Base-by-base conservation (phyloP, 2,113 vertebrate species). In the Rhea pennata region DNA sequence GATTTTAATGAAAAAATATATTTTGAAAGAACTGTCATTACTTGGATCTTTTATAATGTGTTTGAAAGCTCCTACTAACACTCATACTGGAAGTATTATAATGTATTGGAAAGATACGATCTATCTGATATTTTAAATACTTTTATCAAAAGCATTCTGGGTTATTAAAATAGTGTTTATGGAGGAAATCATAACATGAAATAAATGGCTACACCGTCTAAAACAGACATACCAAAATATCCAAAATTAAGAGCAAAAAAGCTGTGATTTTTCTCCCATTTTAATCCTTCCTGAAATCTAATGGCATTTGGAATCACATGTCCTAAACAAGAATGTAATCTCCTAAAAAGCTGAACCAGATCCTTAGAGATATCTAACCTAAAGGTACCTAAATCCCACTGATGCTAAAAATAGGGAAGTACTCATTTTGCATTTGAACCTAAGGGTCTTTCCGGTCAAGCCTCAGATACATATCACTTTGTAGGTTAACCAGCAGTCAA, bases 1-100 rank as follows among this genome's bases (percentile, higher is more conserved):
- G 26, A 59, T 88, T 95, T 90, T 88, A 94, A 92, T 95, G 61
- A 91, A 83, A 79, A 84, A 48, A 11, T 24, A 24, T 83, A 46
- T 74, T 96, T 84, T 89, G 66, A 87, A 74, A 92, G 39, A 74
- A 51, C 56, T 95, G 54, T 92, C 87, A 87, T 92, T 87, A 67
- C 64, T 89, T 59, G 20, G 24, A 50, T 90, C 50, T 88, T 92
- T 94, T 76, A 50, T 50, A 76, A 15, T 46, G 61, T 73, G 26
- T 84, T 84, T 94, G 61, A 90, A 88, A 91, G 15, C 39, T 86
- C 84, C 82, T 90, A 31, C 29, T 72, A 81, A 36, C 12, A 50
- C 44, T 94, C 15, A n/a, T 26, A 20, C 11, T 87, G 24, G 42
- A 90, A 84, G 42, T 59, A 69, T 84, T 91, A 86, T 58, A 92